Conservation (phyloP, 2,888 invertebrate genomes). For the Nemotelus nigrinus region DNA sequence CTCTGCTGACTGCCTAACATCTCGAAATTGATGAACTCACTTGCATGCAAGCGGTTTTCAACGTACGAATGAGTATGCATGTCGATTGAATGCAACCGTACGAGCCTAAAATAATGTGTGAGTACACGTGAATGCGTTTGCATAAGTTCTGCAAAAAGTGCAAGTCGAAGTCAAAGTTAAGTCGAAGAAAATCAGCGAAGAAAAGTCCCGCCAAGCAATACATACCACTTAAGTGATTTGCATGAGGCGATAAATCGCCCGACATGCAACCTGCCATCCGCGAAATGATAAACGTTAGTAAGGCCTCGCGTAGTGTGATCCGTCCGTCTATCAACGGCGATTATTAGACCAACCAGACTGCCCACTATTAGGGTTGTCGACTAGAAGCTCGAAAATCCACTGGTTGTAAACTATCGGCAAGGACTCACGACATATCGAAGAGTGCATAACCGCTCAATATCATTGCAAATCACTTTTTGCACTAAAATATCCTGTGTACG, state of each 20-base stretch:
- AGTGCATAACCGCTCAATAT: neutral
- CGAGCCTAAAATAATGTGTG: conserved; percentile 8
- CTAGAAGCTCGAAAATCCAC: neutral
- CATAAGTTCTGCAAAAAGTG: conserved; percentile 20
- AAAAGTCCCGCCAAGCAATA: conserved; percentile 35
- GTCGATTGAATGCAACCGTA: conserved; percentile 19
- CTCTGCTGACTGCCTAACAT: conserved; percentile 22
- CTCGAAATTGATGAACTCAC: conserved; percentile 40
- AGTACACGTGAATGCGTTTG: conserved; percentile 27
- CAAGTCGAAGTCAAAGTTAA: neutral
- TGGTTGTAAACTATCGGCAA: neutral
- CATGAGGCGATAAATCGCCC: conserved; percentile 43
- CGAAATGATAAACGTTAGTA: conserved; percentile 39
- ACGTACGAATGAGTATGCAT: neutral
- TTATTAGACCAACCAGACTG: conserved; percentile 3
- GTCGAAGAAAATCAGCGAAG: neutral
- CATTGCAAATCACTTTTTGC: neutral
- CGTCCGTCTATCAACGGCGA: conserved; percentile 25
- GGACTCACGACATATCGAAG: neutral
- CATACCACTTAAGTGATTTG: conserved; percentile 34
- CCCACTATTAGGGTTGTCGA: conserved; percentile 10
- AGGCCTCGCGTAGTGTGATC: conserved; percentile 4
- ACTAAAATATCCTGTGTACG: too few species aligned
- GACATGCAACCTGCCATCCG: conserved; percentile 44
- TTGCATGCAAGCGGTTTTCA: conserved; percentile 6